Evolutionary conservation across 2,797 vertebrate genomes (phyloP), one percentile per base, ranked within the genome.

Genomic region (Babyrousa celebensis): DNA sequence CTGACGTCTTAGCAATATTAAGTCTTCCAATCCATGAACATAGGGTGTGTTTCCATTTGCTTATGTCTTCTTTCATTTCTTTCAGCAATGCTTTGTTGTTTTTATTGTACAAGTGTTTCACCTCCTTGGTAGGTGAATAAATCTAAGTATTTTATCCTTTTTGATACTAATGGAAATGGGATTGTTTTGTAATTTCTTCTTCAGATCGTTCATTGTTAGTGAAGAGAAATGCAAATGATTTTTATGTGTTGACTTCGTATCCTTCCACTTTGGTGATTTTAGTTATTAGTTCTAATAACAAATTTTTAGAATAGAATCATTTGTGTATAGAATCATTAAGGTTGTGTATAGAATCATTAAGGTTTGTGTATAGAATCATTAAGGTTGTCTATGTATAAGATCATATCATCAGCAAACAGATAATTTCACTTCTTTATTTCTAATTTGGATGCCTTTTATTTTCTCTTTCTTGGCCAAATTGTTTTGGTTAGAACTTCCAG

Each of bases 1-100:
- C 43, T 43, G 15, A 82, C 25, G 43, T 62, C 36, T 63, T 78
- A n/a, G 20, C 25, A 63, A 29, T 63, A 43, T 43, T 29, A 48
- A 1, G 40, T 43, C 60, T 48, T 80, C 25, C 43, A n/a, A 15
- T n/a, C 16, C 11, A 48, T 65, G 80, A 83, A 48, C 3, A 48
- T 65, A 40, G 60, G 40, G 5, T 65, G 36, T 83, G 40, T 83
- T 43, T 65, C 40, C 40, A 14, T 48, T 36, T 36, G 4, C 40
- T 83, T 65, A 65, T 65, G 40, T 83, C 43, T 83, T 80, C 77
- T 60, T 65, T 83, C 80, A 83, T 83, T 83, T 83, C 27, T 83
- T 43, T 65, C 60, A 43, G 9, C 40, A 83, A n/a, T 65, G 11
- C 29, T 83, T 12, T 63, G 10, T 82, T 29, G 79, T 63, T 83